Evolutionary conservation across 2,888 invertebrate species (phyloP).

Genomic region (Anoplius nigerrimus): DNA sequence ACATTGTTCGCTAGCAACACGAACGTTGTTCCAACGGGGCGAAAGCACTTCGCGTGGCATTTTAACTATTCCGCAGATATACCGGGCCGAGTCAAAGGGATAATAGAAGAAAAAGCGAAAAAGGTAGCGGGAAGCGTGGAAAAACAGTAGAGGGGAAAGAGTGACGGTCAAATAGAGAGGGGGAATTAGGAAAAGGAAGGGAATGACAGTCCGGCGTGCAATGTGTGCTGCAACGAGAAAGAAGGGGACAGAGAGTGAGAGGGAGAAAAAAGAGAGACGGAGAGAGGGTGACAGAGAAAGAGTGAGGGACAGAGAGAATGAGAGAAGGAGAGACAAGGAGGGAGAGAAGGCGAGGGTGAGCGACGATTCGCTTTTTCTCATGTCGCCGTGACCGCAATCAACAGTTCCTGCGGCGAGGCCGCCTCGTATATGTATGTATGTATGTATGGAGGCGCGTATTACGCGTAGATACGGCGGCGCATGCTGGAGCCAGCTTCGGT

Average conservation of each 20-base stretch:
- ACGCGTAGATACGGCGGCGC: not conserved
- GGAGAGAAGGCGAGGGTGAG: constrained; percentile 5
- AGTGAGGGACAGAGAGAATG: not conserved
- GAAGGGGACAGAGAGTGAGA: not conserved
- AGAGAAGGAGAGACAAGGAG: not conserved
- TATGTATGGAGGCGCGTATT: constrained; percentile 12
- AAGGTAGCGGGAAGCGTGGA: not conserved
- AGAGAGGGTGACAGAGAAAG: not conserved
- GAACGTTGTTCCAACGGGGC: no score
- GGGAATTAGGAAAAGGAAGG: not conserved
- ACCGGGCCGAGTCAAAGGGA: no score
- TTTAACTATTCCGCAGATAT: no score
- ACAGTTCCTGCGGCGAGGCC: constrained; percentile 40
- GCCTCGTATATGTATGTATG: not conserved
- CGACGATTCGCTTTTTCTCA: constrained; percentile 37
- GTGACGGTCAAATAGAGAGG: not conserved
- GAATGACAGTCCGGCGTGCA: not conserved
- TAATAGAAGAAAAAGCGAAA: no score
- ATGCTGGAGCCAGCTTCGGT: constrained; percentile 32
- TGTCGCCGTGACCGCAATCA: constrained; percentile 51
- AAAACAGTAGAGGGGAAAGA: not conserved
- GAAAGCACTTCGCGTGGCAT: no score
- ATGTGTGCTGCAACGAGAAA: not conserved
- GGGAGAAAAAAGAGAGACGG: not conserved
- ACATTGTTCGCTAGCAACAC: no score